phyloP scores from a whole-genome alignment of 2,888 invertebrate species.

The Tromatobia lineatoria region DNA sequence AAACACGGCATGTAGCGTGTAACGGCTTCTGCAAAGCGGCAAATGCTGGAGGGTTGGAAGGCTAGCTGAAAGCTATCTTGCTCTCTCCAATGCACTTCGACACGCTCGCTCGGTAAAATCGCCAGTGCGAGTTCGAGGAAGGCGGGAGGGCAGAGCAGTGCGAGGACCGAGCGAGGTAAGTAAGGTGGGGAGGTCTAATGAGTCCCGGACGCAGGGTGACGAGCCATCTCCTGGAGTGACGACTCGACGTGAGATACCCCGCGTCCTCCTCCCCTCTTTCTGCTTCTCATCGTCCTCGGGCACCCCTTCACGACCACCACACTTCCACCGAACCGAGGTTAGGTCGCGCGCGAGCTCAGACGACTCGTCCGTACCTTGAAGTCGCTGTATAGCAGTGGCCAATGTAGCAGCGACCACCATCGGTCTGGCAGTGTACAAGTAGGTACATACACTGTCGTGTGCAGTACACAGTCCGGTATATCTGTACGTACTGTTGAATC shows the following conservation, averaged over 20 bases:
- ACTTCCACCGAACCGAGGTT: slow-evolving; percentile 26
- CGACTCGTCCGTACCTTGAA: slow-evolving; percentile 56
- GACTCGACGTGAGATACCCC: slow-evolving; percentile 70
- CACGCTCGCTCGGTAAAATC: slow-evolving; percentile 36
- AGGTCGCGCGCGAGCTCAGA: slow-evolving; percentile 36
- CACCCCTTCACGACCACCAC: slow-evolving; percentile 50
- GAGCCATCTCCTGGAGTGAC: slow-evolving; percentile 77
- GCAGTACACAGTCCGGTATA: not conserved
- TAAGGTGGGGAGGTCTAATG: slow-evolving; percentile 72
- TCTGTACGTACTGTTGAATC: slow-evolving; percentile 46
- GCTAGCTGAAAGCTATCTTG: slow-evolving; percentile 24
- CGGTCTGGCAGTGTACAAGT: slow-evolving; percentile 26
- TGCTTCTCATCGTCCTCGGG: slow-evolving; percentile 23
- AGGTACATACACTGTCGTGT: slow-evolving; percentile 8
- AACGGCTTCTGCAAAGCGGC: not conserved
- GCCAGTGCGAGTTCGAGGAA: slow-evolving; percentile 32
- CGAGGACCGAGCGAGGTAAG: slow-evolving; percentile 29
- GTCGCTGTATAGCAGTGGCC: slow-evolving; percentile 53
- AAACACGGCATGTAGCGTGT: slow-evolving; percentile 12
- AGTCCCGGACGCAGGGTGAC: slow-evolving; percentile 77
- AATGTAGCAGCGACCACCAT: slow-evolving; percentile 36
- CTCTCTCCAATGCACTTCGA: not conserved
- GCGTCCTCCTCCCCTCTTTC: slow-evolving; percentile 53
- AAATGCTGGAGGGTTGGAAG: slow-evolving; percentile 1
- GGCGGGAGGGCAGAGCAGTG: slow-evolving; percentile 29